Evolutionary conservation across 2,797 vertebrate species (phyloP), one percentile per base, ranked within the genome.

Genomic region (Spea hammondii): DNA sequence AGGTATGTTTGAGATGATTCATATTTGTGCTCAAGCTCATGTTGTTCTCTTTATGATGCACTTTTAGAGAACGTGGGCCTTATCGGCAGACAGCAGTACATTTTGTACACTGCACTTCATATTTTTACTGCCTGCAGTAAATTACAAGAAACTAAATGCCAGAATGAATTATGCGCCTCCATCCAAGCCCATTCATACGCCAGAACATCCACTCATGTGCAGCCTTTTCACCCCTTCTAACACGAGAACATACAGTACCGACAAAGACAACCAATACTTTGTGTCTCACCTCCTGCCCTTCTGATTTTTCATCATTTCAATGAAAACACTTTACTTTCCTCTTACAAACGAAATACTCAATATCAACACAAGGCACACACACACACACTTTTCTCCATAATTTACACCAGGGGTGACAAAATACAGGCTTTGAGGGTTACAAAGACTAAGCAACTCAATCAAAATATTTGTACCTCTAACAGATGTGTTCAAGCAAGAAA

Each of bases 81-180:
- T 82, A 77, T 82, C 79, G 73, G 65, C 55, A 65, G 49, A 77
- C 65, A 69, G 73, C 57, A 69, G 75, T 77, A 77, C 79, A 82
- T 82, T 82, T 77, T 82, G 79, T 77, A 69, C 74, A 72, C 32
- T 49, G 69, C 13, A 57, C 74, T 81, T 77, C 70, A 77, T 77
- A 77, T 77, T 82, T 82, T 74, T 65, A 77, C 65, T 69, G 79
- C 11, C 70, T 67, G 62, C 55, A 8, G 8, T 70, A 82, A 82
- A 82, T 82, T 69, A 74, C 65, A 67, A 77, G 51, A 76, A 77
- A 53, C 44, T 51, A 71, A 69, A 77, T 74, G 74, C 79, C 74
- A 74, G 32, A 48, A 77, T 69, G 57, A 73, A 69, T 69, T 73
- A 73, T 69, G 5, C n/a, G 64, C 49, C 59, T 47, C 47, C 64